Evolutionary conservation across 2,113 vertebrate species (phyloP).

Genomic region (Vidua macroura): DNA sequence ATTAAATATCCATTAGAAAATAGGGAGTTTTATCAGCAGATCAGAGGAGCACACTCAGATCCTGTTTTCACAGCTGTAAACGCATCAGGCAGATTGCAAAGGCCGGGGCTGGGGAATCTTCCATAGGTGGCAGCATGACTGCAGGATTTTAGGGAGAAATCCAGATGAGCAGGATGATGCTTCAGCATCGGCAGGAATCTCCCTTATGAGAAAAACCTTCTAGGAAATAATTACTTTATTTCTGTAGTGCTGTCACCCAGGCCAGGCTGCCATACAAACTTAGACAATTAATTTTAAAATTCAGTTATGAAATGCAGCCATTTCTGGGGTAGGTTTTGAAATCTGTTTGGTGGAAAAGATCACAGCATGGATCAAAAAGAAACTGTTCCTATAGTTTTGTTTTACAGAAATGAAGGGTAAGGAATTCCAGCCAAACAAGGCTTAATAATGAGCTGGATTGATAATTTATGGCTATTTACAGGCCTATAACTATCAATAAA

Average conservation of each 20-base stretch:
- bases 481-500: not conserved
- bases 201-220: not conserved
- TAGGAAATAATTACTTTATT: not conserved
- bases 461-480: not conserved
- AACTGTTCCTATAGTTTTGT: not conserved
- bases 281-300: not conserved
- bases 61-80: constrained; percentile 39
- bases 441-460: not conserved
- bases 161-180: not conserved
- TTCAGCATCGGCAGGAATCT: not conserved
- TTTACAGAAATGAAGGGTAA: not conserved
- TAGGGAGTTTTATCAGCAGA: accelerated
- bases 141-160: not conserved
- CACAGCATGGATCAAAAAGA: not conserved
- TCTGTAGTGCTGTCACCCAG: not conserved
- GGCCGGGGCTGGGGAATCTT: not conserved
- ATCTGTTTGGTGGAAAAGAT: not conserved
- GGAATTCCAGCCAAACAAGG: not conserved
- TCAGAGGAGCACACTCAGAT: not conserved
- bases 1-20: not conserved
- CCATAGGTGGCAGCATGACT: constrained; percentile 66
- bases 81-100: not conserved
- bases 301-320: not conserved
- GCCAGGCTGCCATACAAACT: not conserved
- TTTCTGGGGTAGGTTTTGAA: not conserved